phyloP scores from a whole-genome alignment of 2,113 vertebrate genomes.

The Rhynchopsitta pachyrhyncha region DNA sequence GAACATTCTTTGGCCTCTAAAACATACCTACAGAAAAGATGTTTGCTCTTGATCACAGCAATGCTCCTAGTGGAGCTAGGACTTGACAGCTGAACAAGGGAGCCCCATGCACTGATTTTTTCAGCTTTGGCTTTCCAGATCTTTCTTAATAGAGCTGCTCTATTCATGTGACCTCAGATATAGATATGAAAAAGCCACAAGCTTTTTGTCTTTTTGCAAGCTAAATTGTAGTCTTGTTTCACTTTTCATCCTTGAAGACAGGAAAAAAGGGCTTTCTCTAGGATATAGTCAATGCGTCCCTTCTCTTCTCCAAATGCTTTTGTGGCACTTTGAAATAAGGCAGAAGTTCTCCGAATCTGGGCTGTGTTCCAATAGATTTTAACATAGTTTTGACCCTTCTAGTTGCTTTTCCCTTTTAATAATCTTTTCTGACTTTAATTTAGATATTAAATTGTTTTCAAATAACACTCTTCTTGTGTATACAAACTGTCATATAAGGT shows the following conservation, averaged over 20 bases:
- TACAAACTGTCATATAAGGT: background rate
- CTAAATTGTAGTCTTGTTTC: conserved; percentile 23
- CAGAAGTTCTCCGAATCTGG: conserved; percentile 26
- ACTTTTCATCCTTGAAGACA: background rate
- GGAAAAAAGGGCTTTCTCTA: background rate
- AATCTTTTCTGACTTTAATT: background rate
- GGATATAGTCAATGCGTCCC: background rate
- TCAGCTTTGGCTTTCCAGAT: background rate
- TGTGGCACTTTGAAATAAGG: conserved; percentile 17
- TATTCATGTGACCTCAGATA: background rate
- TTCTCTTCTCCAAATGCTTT: conserved; percentile 10
- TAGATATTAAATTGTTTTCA: background rate
- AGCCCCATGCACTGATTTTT: background rate
- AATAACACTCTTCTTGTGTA: background rate
- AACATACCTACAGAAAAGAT: background rate
- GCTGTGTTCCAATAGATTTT: conserved; percentile 34
- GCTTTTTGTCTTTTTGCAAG: background rate
- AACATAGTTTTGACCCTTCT: background rate
- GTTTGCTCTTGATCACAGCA: background rate
- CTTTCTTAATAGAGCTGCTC: background rate
- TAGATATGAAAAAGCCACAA: background rate
- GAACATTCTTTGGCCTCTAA: background rate
- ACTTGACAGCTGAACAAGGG: background rate
- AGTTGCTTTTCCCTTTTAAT: background rate
- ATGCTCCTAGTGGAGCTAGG: background rate